phyloP scores from a whole-genome alignment of 2,888 invertebrate genomes.

The Oscheius myriophilus region DNA sequence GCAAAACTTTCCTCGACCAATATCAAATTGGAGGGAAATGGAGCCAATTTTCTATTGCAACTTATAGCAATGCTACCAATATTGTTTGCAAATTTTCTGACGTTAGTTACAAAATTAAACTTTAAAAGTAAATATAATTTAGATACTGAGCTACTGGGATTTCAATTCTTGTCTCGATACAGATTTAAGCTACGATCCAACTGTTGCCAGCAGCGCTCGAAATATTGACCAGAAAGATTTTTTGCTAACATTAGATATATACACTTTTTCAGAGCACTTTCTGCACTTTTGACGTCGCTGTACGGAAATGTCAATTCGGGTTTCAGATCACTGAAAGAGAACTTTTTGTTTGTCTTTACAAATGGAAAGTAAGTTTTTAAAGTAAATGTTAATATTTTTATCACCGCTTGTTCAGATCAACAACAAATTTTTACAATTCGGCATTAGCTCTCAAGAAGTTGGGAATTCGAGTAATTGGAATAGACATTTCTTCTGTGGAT shows the following conservation, averaged over 20 bases:
- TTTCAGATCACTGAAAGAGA: constrained; percentile 37
- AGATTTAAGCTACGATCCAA: too few species aligned
- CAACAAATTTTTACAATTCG: constrained; percentile 12
- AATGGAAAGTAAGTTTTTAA: constrained; percentile 32
- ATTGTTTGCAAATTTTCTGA: constrained; percentile 35
- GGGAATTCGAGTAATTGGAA: constrained; percentile 30
- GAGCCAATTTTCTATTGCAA: constrained; percentile 38
- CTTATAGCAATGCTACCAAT: constrained; percentile 27
- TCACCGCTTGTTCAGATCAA: constrained; percentile 36
- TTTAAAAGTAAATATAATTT: too few species aligned
- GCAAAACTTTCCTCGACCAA: constrained; percentile 27
- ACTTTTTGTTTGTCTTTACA: constrained; percentile 35
- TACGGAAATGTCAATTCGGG: constrained; percentile 15
- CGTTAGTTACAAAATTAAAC: constrained; percentile 16
- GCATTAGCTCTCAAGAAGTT: constrained; percentile 24
- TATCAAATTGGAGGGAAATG: constrained; percentile 39
- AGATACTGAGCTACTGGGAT: constrained; percentile 38
- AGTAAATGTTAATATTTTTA: too few species aligned
- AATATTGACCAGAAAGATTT: too few species aligned
- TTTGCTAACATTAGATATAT: too few species aligned
- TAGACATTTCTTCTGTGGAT: constrained; percentile 32
- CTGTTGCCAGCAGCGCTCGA: too few species aligned
- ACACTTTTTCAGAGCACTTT: too few species aligned
- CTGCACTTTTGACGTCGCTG: too few species aligned
- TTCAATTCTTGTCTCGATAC: constrained; percentile 27